These are phyloP conservation scores for Zophobas atratus DNA, from an alignment of 1,140 invertebrate species.

Conservation along the genomic window DNA sequence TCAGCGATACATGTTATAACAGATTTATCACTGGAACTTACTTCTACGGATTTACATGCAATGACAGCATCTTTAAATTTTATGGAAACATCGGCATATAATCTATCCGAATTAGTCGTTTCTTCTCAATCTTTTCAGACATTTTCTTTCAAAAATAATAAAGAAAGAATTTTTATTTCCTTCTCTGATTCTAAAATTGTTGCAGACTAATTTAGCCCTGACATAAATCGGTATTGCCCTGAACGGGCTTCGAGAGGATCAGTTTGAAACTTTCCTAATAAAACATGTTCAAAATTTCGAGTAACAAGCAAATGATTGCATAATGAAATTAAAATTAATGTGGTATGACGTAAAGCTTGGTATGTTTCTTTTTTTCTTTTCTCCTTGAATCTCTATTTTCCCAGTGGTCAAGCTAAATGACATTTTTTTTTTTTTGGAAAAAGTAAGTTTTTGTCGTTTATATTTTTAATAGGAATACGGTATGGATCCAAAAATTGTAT, in stretches of 20 bases:
- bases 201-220: slow-evolving; percentile 27
- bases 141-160: neutral
- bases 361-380: neutral
- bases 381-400: slow-evolving; percentile 6
- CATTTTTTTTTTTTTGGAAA: slow-evolving; percentile 9
- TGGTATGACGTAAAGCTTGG: slow-evolving; percentile 1
- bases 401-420: slow-evolving; percentile 20
- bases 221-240: slow-evolving; percentile 41
- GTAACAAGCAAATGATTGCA: neutral
- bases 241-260: slow-evolving; percentile 48
- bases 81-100: neutral
- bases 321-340: neutral
- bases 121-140: neutral
- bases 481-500: slow-evolving; percentile 4
- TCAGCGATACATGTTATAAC: neutral
- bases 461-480: slow-evolving; percentile 9
- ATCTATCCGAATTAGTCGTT: neutral
- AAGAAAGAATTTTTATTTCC: slow-evolving; percentile 43
- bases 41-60: neutral
- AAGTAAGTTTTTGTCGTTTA: slow-evolving; percentile 17
- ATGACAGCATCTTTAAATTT: neutral
- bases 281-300: slow-evolving; percentile 19
- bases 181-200: slow-evolving; percentile 51
- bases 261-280: slow-evolving; percentile 50
- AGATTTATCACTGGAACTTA: neutral